These are phyloP conservation scores for Brachypterus glaber DNA, from an alignment of 2,888 invertebrate species.

Conservation along the genomic window DNA sequence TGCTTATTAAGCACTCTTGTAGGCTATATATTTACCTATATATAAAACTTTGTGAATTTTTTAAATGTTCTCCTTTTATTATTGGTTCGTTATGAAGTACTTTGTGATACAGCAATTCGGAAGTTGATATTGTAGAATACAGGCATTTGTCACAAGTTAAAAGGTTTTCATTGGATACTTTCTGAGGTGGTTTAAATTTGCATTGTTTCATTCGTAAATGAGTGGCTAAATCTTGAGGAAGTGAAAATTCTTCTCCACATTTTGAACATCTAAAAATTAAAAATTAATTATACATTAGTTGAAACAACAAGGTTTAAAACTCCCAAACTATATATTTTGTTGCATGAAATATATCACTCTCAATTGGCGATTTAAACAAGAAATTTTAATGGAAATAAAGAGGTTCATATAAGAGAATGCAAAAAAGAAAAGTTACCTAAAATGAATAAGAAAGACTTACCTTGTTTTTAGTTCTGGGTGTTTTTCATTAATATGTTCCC, in stretches of 20 bases:
- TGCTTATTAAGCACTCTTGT: too few species aligned
- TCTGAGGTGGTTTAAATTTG: constrained; percentile 33
- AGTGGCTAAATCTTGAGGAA: constrained; percentile 64
- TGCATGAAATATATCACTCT: too few species aligned
- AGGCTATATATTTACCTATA: too few species aligned
- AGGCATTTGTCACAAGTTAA: constrained; percentile 50
- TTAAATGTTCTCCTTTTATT: too few species aligned
- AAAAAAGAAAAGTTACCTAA: too few species aligned
- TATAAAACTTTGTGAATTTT: too few species aligned
- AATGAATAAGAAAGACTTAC: constrained; percentile 38
- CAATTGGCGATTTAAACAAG: too few species aligned
- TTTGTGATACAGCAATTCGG: constrained; percentile 66
- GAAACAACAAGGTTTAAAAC: constrained; percentile 5
- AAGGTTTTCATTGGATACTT: constrained; percentile 17
- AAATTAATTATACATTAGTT: not conserved
- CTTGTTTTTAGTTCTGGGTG: constrained; percentile 57
- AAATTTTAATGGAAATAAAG: too few species aligned
- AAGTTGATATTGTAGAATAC: constrained; percentile 53
- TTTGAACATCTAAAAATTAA: constrained; percentile 51
- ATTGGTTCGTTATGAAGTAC: constrained; percentile 52
- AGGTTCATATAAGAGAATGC: too few species aligned
- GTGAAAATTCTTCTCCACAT: constrained; percentile 59
- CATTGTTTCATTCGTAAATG: constrained; percentile 58
- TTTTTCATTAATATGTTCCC: constrained; percentile 49
- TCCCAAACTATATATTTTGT: too few species aligned